Percentiles rank a stretch among this genome's conserved stretches.
These are phyloP conservation scores for Cloeon dipterum DNA, from an alignment of 2,888 invertebrate species.

Conservation along the genomic window DNA sequence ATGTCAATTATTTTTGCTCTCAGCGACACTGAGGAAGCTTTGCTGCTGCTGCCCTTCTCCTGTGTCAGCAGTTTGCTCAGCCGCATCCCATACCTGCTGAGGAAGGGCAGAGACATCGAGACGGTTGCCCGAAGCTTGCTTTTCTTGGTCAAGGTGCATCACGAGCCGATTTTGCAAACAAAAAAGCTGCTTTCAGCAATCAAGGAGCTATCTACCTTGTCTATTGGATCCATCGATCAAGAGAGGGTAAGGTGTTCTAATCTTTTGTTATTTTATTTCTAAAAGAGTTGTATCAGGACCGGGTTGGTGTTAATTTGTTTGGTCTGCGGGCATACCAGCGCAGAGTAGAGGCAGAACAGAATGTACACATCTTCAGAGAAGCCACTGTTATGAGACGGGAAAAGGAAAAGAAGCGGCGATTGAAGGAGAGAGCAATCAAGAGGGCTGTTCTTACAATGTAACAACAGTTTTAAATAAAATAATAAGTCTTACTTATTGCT, in stretches of 20 bases:
- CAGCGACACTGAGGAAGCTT: constrained; percentile 78
- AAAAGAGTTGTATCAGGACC: constrained; percentile 41
- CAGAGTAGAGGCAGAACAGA: constrained; percentile 48
- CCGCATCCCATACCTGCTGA: constrained; percentile 41
- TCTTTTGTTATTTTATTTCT: constrained; percentile 7
- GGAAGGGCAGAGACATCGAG: constrained; percentile 43
- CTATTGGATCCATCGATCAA: constrained; percentile 28
- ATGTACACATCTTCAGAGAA: constrained; percentile 55
- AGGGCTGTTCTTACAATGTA: constrained; percentile 26
- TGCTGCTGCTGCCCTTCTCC: constrained; percentile 65
- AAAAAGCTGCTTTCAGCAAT: constrained; percentile 38
- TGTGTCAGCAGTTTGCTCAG: constrained; percentile 56
- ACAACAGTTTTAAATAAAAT: constrained; percentile 3
- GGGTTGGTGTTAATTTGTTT: constrained; percentile 65
- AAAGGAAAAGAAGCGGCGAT: constrained; percentile 34
- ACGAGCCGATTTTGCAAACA: constrained; percentile 54
- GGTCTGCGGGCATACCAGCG: constrained; percentile 53
- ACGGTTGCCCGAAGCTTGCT: constrained; percentile 49
- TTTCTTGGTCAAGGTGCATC: constrained; percentile 53
- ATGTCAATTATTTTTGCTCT: constrained; percentile 4
- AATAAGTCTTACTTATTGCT: background rate
- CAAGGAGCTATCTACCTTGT: constrained; percentile 34
- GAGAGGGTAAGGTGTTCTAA: constrained; percentile 27
- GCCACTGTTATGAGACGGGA: constrained; percentile 37
- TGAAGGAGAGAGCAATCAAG: constrained; percentile 35